A percentile compares a stretch with the other conserved stretches of the same genome.
Evolutionary conservation across 2,888 invertebrate genomes (phyloP).

Genomic region (Pogonocherus hispidulus): DNA sequence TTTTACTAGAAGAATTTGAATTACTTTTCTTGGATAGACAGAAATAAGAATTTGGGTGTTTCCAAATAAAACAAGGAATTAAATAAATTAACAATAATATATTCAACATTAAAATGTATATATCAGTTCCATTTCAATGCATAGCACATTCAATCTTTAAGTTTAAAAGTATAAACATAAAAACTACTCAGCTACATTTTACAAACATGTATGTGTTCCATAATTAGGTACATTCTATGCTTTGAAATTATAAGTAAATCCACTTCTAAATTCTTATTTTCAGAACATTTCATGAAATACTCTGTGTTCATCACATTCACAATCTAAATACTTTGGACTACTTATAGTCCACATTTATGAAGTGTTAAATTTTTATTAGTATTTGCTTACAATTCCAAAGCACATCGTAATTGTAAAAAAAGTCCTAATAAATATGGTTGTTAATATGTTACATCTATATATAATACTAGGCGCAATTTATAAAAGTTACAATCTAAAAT

Average conservation of each 20-base stretch:
- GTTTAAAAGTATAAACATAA: constrained; percentile 52
- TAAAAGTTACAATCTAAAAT: constrained; percentile 20
- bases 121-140: constrained; percentile 63
- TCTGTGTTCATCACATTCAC: neutral
- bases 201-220: constrained; percentile 58
- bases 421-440: constrained; percentile 26
- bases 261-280: neutral
- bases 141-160: constrained; percentile 47
- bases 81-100: constrained; percentile 59
- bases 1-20: neutral
- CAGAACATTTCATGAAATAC: neutral
- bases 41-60: neutral
- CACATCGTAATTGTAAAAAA: constrained; percentile 2
- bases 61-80: constrained; percentile 32
- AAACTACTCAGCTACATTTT: constrained; percentile 59
- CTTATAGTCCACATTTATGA: too few relatives aligned
- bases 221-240: constrained; percentile 4
- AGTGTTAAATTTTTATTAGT: too few relatives aligned
- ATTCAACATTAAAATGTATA: constrained; percentile 65
- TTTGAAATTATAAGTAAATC: constrained; percentile 21
- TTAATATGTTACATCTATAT: constrained; percentile 31
- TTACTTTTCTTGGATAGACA: neutral
- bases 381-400: constrained; percentile 7
- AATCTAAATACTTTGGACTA: too few relatives aligned
- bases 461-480: constrained; percentile 29